Conservation (phyloP, 2,113 vertebrate species). For the Toxotes jaculatrix region DNA sequence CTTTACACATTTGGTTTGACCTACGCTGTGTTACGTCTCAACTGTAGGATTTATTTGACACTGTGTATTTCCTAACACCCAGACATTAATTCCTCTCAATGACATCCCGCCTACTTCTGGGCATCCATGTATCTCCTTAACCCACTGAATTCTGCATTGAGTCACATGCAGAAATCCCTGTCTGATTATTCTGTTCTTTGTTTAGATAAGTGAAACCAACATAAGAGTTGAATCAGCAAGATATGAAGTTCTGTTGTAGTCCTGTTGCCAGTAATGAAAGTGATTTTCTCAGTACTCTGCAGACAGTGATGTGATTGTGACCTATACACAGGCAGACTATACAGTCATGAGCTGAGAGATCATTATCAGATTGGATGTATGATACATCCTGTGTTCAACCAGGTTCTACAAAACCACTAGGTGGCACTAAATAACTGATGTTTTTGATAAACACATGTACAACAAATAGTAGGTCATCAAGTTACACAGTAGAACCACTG, state of each 20-base stretch:
- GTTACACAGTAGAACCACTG: no score
- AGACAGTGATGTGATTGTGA: neutral
- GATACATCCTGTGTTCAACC: neutral
- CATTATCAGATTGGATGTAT: neutral
- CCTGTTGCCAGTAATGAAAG: no score
- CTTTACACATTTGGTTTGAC: neutral
- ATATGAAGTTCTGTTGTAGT: neutral
- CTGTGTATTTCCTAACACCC: neutral
- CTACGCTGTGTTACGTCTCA: neutral
- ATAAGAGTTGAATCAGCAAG: neutral
- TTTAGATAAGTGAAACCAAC: constrained; percentile 4
- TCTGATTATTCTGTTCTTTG: neutral
- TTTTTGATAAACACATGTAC: neutral
- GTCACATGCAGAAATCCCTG: constrained; percentile 18
- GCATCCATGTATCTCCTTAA: neutral
- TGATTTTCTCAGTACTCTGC: neutral
- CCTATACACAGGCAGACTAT: neutral
- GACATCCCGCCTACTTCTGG: constrained; percentile 5
- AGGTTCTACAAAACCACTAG: constrained; percentile 35
- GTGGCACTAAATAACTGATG: constrained; percentile 33
- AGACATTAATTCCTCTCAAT: neutral
- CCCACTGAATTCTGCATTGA: constrained; percentile 47
- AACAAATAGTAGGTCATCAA: no score
- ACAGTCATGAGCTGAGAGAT: neutral
- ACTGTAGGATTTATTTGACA: neutral